A percentile compares a stretch with the other conserved stretches of the same genome.
Evolutionary conservation across 2,113 vertebrate genomes (phyloP).

Genomic region (Caracal caracal): DNA sequence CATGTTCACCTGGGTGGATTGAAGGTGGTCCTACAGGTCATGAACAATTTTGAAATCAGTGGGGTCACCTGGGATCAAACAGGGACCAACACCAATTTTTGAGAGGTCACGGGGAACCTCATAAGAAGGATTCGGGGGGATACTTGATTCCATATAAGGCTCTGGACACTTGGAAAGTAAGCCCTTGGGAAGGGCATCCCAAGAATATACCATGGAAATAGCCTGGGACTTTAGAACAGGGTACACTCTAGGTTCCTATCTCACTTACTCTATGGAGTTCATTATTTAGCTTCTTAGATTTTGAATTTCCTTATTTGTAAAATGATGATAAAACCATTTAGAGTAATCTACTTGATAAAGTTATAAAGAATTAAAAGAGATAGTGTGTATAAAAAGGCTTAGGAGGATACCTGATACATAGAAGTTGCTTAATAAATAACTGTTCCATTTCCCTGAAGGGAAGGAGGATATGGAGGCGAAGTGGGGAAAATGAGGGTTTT

Average conservation of each 20-base stretch:
- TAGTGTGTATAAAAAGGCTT: neutral
- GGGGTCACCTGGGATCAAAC: neutral
- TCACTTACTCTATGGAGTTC: neutral
- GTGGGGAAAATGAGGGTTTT: neutral
- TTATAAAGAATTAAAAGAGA: conserved; percentile 23
- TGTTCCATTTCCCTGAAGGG: neutral
- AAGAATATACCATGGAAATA: neutral
- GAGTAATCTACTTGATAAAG: neutral
- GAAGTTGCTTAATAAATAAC: neutral
- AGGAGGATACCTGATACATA: neutral
- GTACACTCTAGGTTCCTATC: neutral
- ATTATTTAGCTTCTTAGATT: neutral
- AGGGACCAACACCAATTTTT: neutral
- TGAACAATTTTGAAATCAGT: neutral
- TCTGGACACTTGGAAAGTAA: neutral
- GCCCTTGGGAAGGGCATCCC: neutral
- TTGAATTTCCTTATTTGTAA: neutral
- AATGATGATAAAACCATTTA: neutral
- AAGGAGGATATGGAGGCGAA: neutral
- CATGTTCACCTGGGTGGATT: neutral
- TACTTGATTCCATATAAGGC: neutral
- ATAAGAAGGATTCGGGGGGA: neutral
- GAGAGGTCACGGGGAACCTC: neutral
- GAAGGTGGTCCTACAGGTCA: neutral
- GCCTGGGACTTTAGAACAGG: neutral